A percentile compares a stretch with the other conserved stretches of the same genome.
Evolutionary conservation across 2,888 invertebrate genomes (phyloP).

Genomic region (Lasioglossum pauxillum): DNA sequence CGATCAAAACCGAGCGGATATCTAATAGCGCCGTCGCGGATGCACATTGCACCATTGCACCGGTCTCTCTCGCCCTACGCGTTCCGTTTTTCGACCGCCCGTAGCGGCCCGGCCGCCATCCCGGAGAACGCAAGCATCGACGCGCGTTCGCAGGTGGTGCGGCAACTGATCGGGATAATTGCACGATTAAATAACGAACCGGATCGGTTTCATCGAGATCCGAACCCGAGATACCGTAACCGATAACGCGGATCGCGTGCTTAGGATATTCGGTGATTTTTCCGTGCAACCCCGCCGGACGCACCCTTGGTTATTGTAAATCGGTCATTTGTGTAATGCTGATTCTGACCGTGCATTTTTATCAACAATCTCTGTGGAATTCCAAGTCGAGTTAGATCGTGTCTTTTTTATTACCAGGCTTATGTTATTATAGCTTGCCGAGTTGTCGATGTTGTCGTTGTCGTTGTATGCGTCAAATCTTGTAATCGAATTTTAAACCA

Average conservation of each 20-base stretch:
- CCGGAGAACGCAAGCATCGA: not conserved
- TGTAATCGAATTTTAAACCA: too few species aligned
- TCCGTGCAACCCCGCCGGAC: not conserved
- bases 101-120: not conserved
- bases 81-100: slow-evolving; percentile 24
- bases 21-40: slow-evolving; percentile 49
- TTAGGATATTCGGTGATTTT: not conserved
- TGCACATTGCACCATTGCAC: slow-evolving; percentile 26
- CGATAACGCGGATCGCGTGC: slow-evolving; percentile 4
- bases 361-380: not conserved
- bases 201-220: not conserved
- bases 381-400: not conserved
- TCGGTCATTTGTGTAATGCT: not conserved
- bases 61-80: slow-evolving; percentile 30
- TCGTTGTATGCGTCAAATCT: too few species aligned
- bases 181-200: slow-evolving; percentile 19
- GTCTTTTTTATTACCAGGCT: not conserved
- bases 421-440: too few species aligned
- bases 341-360: not conserved
- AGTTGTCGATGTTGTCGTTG: too few species aligned
- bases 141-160: not conserved
- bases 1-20: slow-evolving; percentile 63
- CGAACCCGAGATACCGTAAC: not conserved
- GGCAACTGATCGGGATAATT: slow-evolving; percentile 20
- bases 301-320: not conserved